Base-by-base conservation (phyloP, 2,888 invertebrate genomes). In the Chymomyza procnemis region DNA sequence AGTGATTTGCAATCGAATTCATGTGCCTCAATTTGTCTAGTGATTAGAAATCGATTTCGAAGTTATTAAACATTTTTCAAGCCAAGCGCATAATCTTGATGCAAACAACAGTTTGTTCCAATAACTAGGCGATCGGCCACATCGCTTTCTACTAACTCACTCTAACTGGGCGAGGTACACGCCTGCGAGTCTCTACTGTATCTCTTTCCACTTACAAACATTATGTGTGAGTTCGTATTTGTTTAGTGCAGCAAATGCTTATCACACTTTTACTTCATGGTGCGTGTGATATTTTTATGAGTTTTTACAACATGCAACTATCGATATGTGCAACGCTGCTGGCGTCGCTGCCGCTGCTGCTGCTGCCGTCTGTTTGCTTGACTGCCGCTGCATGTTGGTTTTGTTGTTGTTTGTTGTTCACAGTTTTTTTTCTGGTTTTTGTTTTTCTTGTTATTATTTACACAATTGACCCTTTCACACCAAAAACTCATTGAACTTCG, bases 401-500 rank as follows among this genome's bases (percentile, higher is more conserved):
- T 48, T 70, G n/a, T n/a, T n/a, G n/a, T 69, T 75, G 68, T 82
- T 82, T 83, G 84, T 74, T 84, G 84, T 81, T 81, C 80, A 81
- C 81, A 81, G 84, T 84, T 81, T 79, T 55, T 26, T 54, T 54
- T 54, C 19, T 52, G 12, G 3, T 26, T 26, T 21, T 21, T 80
- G 69, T n/a, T n/a, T n/a, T n/a, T n/a, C n/a, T n/a, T 71, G 77
- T 80, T 80, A 79, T 79, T 85, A 85, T 83, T 83, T 83, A 85
- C 83, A 83, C 85, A 82, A 79, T 85, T 82, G 85, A 83, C 83
- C 83, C 83, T 83, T 83, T 83, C 80, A 83, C 83, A 83, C 85
- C 81, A 79, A 71, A 79, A 81, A 72, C 77, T 80, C 84, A 81
- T 84, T 84, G 80, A 81, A 81, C 80, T 84, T 72, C 84, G 75